phyloP scores from a whole-genome alignment of 2,113 vertebrate species.

The Columba livia region DNA sequence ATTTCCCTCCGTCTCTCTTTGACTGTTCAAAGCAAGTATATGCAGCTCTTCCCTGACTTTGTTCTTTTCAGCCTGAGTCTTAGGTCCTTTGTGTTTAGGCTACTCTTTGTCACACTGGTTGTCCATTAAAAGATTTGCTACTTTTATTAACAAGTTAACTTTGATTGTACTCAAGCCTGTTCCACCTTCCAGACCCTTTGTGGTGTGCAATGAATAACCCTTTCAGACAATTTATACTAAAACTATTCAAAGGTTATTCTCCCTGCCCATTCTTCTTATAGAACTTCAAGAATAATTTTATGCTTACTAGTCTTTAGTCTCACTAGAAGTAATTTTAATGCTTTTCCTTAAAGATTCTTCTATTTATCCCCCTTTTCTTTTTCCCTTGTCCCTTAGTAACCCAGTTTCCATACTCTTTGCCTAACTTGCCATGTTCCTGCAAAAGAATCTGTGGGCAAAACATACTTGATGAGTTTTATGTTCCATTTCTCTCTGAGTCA shows the following conservation, averaged over 20 bases:
- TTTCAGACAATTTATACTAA: background rate
- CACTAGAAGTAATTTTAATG: background rate
- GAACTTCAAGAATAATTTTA: background rate
- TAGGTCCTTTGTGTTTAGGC: rapidly evolving
- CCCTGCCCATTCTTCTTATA: background rate
- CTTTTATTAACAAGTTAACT: background rate
- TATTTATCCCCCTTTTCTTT: background rate
- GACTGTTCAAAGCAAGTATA: background rate
- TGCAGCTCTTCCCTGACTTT: background rate
- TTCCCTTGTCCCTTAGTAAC: background rate
- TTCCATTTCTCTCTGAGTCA: background rate
- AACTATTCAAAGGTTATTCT: background rate
- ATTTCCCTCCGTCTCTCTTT: background rate
- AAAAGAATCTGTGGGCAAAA: background rate
- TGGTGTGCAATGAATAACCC: background rate
- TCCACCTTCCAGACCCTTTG: background rate
- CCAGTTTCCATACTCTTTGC: background rate
- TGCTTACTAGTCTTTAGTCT: background rate
- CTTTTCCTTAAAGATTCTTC: background rate
- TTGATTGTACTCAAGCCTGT: background rate
- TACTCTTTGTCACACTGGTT: background rate
- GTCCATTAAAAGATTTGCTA: background rate
- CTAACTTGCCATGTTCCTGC: background rate
- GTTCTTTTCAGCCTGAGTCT: background rate
- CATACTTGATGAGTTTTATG: background rate